Evolutionary conservation across 1,140 invertebrate genomes (phyloP).

Genomic region (Rhyacophila brunnea): DNA sequence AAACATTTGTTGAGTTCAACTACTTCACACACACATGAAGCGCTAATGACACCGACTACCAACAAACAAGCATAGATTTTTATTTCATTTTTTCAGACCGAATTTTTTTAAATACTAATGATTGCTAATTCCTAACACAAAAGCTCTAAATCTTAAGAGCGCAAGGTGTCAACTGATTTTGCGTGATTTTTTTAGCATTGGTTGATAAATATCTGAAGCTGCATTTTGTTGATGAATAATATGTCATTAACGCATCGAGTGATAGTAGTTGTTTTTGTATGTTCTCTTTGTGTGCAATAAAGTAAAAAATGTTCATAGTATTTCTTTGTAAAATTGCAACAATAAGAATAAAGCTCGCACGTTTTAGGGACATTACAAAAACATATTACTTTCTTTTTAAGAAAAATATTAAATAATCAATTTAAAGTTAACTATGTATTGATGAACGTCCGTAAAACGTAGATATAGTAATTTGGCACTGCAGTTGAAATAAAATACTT

Average conservation of each 20-base stretch:
- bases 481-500: not conserved
- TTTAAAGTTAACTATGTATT: not conserved
- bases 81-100: not conserved
- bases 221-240: constrained; percentile 26
- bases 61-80: constrained; percentile 32
- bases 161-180: constrained; percentile 4
- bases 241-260: constrained; percentile 36
- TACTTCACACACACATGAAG: constrained; percentile 34
- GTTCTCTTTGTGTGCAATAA: constrained; percentile 21
- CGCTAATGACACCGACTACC: constrained; percentile 36
- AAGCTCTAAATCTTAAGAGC: constrained; percentile 12
- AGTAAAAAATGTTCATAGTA: constrained; percentile 15
- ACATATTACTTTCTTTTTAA: no score
- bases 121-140: constrained; percentile 8
- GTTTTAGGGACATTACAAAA: not conserved
- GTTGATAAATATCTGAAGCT: constrained; percentile 2
- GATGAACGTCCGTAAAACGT: not conserved
- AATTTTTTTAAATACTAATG: not conserved
- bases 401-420: no score
- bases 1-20: constrained; percentile 4
- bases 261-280: constrained; percentile 18
- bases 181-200: constrained; percentile 1
- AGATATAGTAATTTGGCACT: not conserved
- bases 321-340: no score
- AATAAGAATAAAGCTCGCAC: no score